Evolutionary conservation across 2,888 invertebrate species (phyloP), one percentile per base, ranked within the genome.

Genomic region (Drosophila dives): DNA sequence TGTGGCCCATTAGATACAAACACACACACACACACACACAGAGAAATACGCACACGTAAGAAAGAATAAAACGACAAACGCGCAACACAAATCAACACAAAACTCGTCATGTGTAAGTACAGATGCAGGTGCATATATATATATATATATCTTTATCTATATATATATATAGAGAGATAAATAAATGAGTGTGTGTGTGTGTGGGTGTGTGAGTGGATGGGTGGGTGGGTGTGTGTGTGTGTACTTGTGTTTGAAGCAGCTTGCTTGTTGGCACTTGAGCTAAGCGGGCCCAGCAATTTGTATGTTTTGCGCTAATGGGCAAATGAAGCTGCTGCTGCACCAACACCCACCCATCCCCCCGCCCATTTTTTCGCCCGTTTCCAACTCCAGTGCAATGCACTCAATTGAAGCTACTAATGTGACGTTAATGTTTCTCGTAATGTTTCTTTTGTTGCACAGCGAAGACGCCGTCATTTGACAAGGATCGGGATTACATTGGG

Each of bases 401-500:
- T 36, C 48, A 38, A 60, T 49, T 66, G 34, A 23, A 29, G 40
- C 15, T 58, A 40, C 15, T 64, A 40, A 53, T 15, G 49, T 51
- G 36, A 58, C 34, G 29, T 48, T 49, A 59, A 66, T 58, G n/a
- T 53, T 53, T 40, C 17, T 12, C 33, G 36, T 26, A n/a, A 29
- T 55, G 1, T 58, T 34, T 17, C 17, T 17, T 15, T 59, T 33
- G 34, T 15, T 26, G n/a, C n/a, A 32, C 78, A 91, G 92, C 93
- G 64, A 93, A 93, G 81, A 90, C 93, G n/a, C 91, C 93, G 2
- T 93, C 93, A n/a, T 91, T 93, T 66, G 93, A 93, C 73, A 92
- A 93, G 77, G 96, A 96, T 90, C 95, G 96, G 66, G 97, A 97
- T 92, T 97, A 97, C 93, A 98, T 99, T 89, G 99, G 98, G 69